A percentile compares a stretch with the other conserved stretches of the same genome.
phyloP scores from a whole-genome alignment of 2,888 invertebrate genomes.

The Amphipoea oculea region DNA sequence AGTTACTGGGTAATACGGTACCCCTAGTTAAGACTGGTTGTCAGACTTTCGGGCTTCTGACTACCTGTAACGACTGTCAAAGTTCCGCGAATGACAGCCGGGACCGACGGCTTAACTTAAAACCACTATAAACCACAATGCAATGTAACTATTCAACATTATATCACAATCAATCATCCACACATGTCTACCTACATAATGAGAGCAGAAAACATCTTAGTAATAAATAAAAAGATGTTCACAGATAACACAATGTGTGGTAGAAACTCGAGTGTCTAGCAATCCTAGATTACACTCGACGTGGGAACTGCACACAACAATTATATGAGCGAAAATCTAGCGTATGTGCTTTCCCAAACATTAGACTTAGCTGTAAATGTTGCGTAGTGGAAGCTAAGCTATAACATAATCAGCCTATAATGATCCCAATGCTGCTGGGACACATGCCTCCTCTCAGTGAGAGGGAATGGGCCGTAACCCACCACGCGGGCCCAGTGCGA shows the following conservation, averaged over 20 bases:
- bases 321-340: constrained; percentile 62
- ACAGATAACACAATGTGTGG: constrained; percentile 58
- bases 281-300: constrained; percentile 61
- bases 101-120: background rate
- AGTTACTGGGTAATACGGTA: too few species aligned
- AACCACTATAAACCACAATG: background rate
- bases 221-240: constrained; percentile 46
- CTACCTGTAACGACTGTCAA: too few species aligned
- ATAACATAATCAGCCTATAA: background rate
- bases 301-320: constrained; percentile 67
- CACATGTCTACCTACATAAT: constrained; percentile 29
- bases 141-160: constrained; percentile 5
- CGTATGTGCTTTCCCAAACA: constrained; percentile 66
- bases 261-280: constrained; percentile 57
- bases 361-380: constrained; percentile 33
- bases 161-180: constrained; percentile 44
- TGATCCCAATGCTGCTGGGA: too few species aligned
- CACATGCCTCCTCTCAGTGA: too few species aligned
- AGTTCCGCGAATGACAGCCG: too few species aligned
- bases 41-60: too few species aligned
- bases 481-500: too few species aligned
- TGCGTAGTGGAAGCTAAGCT: constrained; percentile 22
- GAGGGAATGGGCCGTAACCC: too few species aligned
- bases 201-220: constrained; percentile 44
- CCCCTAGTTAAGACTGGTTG: too few species aligned